Conservation (phyloP, 2,797 vertebrate species). For the Ciconia nigra region DNA sequence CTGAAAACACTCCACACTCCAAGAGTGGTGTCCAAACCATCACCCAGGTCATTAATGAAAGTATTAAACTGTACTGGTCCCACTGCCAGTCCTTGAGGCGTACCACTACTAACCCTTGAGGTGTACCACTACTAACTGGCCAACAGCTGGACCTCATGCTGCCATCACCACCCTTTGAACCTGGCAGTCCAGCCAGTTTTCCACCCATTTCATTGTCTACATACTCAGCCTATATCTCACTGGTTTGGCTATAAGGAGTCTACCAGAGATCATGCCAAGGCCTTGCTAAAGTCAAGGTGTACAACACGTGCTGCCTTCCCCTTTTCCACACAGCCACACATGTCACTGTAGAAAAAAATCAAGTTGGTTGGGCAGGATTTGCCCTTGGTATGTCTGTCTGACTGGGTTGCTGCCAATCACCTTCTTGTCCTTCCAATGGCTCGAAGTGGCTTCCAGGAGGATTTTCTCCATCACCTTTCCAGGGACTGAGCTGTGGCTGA, state of each 20-base stretch:
- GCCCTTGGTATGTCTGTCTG: fast-evolving
- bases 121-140: not conserved
- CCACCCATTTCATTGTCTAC: not conserved
- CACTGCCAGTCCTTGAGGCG: not conserved
- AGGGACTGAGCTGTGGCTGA: not conserved
- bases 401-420: not conserved
- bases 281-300: not conserved
- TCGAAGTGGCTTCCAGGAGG: not conserved
- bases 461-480: not conserved
- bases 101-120: not conserved
- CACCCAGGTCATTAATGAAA: not conserved
- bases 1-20: not conserved
- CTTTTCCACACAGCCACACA: not conserved
- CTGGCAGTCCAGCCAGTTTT: not conserved
- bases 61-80: not conserved
- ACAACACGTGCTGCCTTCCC: not conserved
- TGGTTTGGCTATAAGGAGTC: not conserved
- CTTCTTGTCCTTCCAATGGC: not conserved
- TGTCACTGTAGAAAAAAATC: not conserved
- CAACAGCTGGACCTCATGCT: not conserved
- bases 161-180: not conserved
- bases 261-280: not conserved
- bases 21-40: not conserved
- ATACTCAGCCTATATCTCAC: not conserved
- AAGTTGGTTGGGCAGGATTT: not conserved